Conservation (phyloP, 2,113 vertebrate species). For the Tretioscincus oriximinensis region DNA sequence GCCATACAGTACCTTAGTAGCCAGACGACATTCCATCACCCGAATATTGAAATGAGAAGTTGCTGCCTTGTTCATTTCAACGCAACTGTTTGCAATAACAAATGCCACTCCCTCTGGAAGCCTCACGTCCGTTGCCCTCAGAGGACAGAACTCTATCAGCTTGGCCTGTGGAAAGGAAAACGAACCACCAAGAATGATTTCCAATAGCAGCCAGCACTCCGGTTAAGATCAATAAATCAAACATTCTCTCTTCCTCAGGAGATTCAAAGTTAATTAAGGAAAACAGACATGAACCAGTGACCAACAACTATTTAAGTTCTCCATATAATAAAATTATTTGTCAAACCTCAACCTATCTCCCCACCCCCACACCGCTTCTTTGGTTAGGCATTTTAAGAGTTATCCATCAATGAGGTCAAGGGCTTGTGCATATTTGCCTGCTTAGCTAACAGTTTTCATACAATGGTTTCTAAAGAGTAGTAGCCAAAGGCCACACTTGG, state of each 20-base stretch:
- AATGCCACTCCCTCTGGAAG: slow-evolving; percentile 88
- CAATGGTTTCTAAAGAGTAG: not conserved
- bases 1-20: slow-evolving; percentile 85
- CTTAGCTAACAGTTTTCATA: slow-evolving; percentile 47
- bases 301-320: slow-evolving; percentile 41
- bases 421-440: slow-evolving; percentile 47
- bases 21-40: slow-evolving; percentile 90
- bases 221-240: slow-evolving; percentile 58
- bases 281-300: slow-evolving; percentile 53
- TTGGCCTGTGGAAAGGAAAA: slow-evolving; percentile 84
- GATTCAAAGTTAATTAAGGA: slow-evolving; percentile 33
- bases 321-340: slow-evolving; percentile 45
- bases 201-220: slow-evolving; percentile 49
- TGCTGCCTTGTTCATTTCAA: slow-evolving; percentile 97
- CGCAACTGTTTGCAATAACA: slow-evolving; percentile 95
- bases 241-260: slow-evolving; percentile 32
- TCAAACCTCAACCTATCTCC: slow-evolving; percentile 24
- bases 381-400: slow-evolving; percentile 47
- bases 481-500: not conserved
- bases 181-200: slow-evolving; percentile 54
- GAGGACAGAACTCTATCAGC: slow-evolving; percentile 93
- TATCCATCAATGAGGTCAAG: slow-evolving; percentile 54
- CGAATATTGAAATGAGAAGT: slow-evolving; percentile 94
- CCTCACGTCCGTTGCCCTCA: slow-evolving; percentile 87
- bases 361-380: not conserved